A percentile compares a stretch with the other conserved stretches of the same genome.
Evolutionary conservation across 2,888 invertebrate genomes (phyloP).

Genomic region (Spisula solida): DNA sequence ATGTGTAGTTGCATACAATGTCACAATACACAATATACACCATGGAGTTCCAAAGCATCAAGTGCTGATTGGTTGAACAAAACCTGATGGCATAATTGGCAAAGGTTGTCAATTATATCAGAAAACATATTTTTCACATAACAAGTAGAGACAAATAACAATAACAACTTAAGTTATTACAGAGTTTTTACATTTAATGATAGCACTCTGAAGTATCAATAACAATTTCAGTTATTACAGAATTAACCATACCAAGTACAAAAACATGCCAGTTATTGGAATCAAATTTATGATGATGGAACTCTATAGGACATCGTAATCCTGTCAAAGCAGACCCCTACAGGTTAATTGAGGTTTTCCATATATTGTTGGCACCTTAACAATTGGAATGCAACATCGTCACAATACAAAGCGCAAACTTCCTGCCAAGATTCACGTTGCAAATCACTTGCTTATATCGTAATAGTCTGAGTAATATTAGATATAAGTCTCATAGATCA

Average conservation of each 20-base stretch:
- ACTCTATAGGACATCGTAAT: not conserved
- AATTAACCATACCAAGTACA: not conserved
- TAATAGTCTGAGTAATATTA: not conserved
- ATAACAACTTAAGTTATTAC: too few relatives aligned
- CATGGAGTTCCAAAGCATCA: too few relatives aligned
- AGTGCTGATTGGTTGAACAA: too few relatives aligned
- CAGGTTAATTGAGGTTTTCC: not conserved
- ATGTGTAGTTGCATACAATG: too few relatives aligned
- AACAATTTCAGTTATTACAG: not conserved
- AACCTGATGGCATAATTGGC: too few relatives aligned
- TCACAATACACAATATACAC: too few relatives aligned
- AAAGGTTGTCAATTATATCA: too few relatives aligned
- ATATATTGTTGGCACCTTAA: not conserved
- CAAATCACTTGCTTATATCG: not conserved
- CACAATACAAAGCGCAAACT: not conserved
- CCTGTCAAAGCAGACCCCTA: not conserved
- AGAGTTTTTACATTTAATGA: too few relatives aligned
- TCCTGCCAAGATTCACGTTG: not conserved
- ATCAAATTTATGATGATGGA: constrained; percentile 8
- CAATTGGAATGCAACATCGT: not conserved
- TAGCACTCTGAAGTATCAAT: too few relatives aligned
- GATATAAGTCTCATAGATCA: not conserved
- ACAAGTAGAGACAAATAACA: too few relatives aligned
- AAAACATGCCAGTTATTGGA: not conserved
- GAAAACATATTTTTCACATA: too few relatives aligned